These are phyloP conservation scores for Pseudomyrmex cubaensis DNA, from an alignment of 1,140 invertebrate genomes.

Conservation along the genomic window DNA sequence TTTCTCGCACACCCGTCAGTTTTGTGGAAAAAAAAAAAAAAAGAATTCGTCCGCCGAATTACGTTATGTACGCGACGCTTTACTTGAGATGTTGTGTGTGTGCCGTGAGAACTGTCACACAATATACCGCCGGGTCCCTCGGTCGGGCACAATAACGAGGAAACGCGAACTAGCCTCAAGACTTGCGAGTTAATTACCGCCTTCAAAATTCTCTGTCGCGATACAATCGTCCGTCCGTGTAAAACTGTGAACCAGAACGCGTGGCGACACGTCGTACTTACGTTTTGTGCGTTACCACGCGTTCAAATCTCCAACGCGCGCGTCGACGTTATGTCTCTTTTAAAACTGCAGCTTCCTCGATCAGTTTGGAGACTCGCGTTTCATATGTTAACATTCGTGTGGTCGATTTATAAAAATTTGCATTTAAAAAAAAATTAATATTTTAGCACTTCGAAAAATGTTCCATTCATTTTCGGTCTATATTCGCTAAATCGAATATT, in stretches of 20 bases:
- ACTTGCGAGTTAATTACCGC: constrained; percentile 63
- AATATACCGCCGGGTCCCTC: constrained; percentile 27
- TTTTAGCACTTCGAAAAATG: neutral
- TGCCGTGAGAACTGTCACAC: constrained; percentile 61
- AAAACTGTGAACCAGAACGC: constrained; percentile 53
- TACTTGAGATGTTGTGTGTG: constrained; percentile 7
- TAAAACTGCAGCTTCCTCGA: neutral
- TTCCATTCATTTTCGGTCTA: neutral
- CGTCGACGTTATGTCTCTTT: neutral
- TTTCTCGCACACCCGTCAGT: constrained; percentile 23
- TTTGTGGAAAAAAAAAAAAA: constrained; percentile 12
- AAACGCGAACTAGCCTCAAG: constrained; percentile 44
- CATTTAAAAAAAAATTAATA: neutral
- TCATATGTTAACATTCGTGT: neutral
- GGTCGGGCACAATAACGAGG: constrained; percentile 66
- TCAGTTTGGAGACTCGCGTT: neutral
- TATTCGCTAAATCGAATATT: neutral
- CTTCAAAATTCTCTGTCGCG: constrained; percentile 42
- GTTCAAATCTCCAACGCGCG: constrained; percentile 27
- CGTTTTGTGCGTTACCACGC: constrained; percentile 7
- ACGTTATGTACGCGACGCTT: constrained; percentile 35
- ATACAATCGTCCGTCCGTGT: neutral
- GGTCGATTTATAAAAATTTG: neutral
- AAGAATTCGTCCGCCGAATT: constrained; percentile 47
- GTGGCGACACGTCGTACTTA: neutral